These are phyloP conservation scores for Philereme transversata DNA, from an alignment of 2,888 invertebrate species.

Conservation along the genomic window DNA sequence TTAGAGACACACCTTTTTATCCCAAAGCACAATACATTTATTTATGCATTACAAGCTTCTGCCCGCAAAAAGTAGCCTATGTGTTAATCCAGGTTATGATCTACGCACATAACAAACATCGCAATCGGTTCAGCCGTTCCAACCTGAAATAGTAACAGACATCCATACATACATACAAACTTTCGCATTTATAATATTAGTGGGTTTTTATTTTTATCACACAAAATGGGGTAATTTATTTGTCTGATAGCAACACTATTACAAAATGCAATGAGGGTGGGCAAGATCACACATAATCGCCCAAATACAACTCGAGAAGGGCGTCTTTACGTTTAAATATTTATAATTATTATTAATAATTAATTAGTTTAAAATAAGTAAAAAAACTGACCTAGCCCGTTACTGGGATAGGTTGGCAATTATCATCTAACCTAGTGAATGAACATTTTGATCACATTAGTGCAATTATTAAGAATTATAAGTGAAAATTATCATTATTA, in stretches of 20 bases:
- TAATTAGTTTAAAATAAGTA: neutral
- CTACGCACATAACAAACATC: no score
- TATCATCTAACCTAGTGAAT: neutral
- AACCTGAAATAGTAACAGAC: no score
- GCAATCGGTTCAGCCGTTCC: no score
- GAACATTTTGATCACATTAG: neutral
- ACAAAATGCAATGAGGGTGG: conserved; percentile 27
- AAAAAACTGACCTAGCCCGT: conserved; percentile 4
- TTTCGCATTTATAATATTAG: no score
- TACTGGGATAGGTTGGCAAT: conserved; percentile 2
- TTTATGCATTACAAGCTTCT: no score
- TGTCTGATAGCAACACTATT: conserved; percentile 19
- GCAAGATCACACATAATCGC: conserved; percentile 20
- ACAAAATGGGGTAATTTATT: conserved; percentile 7
- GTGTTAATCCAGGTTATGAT: no score
- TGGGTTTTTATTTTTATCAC: neutral
- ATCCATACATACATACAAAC: no score
- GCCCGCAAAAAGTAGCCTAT: no score
- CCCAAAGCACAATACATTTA: no score
- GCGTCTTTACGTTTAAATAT: conserved; percentile 16
- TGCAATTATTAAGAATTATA: neutral
- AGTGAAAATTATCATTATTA: neutral
- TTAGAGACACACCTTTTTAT: no score
- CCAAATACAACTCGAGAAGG: conserved; percentile 21
- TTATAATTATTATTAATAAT: conserved; percentile 6